A percentile compares a stretch with the other conserved stretches of the same genome.
phyloP scores from a whole-genome alignment of 2,797 vertebrate species.

The Lagorchestes hirsutus region DNA sequence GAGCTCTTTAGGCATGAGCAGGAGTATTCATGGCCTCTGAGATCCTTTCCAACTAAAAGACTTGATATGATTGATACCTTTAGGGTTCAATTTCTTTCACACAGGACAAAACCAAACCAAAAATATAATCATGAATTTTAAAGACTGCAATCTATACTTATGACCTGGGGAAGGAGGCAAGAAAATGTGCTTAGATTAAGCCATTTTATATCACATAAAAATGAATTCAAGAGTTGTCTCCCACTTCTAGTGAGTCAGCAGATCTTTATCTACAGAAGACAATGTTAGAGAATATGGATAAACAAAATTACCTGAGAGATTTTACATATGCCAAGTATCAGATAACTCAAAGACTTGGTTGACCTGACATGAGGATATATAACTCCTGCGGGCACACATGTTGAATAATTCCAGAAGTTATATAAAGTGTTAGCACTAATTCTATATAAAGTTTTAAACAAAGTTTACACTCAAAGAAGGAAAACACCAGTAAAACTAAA shows the following conservation, averaged over 20 bases:
- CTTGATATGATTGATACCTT: neutral
- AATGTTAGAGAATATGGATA: neutral
- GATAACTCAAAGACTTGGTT: neutral
- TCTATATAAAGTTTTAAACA: constrained; percentile 2
- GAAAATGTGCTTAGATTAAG: constrained; percentile 5
- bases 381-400: neutral
- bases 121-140: constrained; percentile 2
- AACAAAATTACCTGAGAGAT: neutral
- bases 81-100: neutral
- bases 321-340: neutral
- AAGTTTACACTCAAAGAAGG: neutral
- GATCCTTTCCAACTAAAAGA: neutral
- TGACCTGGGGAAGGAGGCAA: neutral
- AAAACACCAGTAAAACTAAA: neutral
- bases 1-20: neutral
- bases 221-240: neutral
- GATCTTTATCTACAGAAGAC: constrained; percentile 43
- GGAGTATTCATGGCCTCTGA: neutral
- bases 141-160: neutral
- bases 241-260: constrained; percentile 11
- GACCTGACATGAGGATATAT: neutral
- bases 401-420: neutral
- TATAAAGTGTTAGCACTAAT: constrained; percentile 5
- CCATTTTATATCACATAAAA: neutral
- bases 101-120: neutral